phyloP scores from a whole-genome alignment of 2,113 vertebrate species.

The Phrynocephalus versicolor region DNA sequence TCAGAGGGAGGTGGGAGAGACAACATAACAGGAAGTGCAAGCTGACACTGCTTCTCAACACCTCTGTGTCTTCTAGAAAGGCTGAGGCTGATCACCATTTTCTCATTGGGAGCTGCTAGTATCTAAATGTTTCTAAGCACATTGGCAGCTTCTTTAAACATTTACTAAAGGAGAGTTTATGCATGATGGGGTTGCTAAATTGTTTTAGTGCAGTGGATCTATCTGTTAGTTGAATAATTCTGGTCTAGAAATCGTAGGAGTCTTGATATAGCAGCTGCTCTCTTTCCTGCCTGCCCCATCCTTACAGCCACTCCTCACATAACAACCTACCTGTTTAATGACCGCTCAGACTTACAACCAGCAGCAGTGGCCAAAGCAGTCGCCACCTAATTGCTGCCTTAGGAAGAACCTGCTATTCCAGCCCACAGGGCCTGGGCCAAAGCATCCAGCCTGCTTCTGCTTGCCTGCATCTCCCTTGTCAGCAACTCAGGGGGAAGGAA shows the following conservation, averaged over 20 bases:
- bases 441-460: too few species aligned
- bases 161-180: not conserved
- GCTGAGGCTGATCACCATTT: slow-evolving; percentile 34
- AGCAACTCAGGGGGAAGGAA: too few species aligned
- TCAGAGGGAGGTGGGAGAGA: not conserved
- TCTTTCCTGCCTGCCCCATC: not conserved
- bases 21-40: slow-evolving; percentile 12
- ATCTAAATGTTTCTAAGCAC: slow-evolving; percentile 56
- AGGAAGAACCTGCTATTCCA: too few species aligned
- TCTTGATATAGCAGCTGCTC: not conserved
- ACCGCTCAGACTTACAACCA: too few species aligned
- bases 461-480: too few species aligned
- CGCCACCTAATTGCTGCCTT: too few species aligned
- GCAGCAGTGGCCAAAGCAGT: too few species aligned
- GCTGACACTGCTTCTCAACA: slow-evolving; percentile 36
- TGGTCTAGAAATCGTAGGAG: not conserved
- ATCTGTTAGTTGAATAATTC: not conserved
- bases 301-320: too few species aligned
- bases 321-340: too few species aligned
- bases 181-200: not conserved
- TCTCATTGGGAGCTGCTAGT: slow-evolving; percentile 33
- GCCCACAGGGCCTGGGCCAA: too few species aligned
- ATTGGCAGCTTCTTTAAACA: not conserved
- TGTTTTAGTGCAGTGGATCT: not conserved
- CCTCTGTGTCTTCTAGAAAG: slow-evolving; percentile 37